These are phyloP conservation scores for Priocnemis perturbator DNA, from an alignment of 2,888 invertebrate genomes.

Conservation along the genomic window DNA sequence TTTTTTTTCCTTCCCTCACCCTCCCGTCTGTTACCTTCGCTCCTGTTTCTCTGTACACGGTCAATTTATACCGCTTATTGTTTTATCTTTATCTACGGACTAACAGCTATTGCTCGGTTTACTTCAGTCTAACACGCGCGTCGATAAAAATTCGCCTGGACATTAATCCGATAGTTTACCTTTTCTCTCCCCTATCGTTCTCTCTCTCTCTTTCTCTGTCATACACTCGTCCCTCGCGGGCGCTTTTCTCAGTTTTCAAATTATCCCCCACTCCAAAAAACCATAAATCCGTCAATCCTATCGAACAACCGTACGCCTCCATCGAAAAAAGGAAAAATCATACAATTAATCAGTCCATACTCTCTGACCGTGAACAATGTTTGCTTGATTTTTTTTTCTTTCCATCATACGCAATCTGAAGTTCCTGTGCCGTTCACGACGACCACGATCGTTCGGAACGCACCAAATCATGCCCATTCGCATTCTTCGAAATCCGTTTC, in stretches of 20 bases:
- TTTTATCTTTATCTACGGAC: slow-evolving; percentile 36
- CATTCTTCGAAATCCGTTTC: too few species aligned
- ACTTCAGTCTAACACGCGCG: slow-evolving; percentile 54
- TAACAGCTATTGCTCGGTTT: slow-evolving; percentile 57
- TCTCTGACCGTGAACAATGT: background rate
- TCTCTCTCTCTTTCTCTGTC: slow-evolving; percentile 3
- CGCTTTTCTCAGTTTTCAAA: background rate
- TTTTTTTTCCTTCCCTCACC: slow-evolving; percentile 23
- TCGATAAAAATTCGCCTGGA: slow-evolving; percentile 39
- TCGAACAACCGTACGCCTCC: too few species aligned
- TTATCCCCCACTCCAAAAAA: too few species aligned
- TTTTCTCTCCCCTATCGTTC: slow-evolving; percentile 4
- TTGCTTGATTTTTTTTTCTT: background rate
- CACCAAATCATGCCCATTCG: too few species aligned
- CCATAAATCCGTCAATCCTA: too few species aligned
- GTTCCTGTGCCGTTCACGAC: too few species aligned
- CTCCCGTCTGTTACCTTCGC: too few species aligned
- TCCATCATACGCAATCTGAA: background rate
- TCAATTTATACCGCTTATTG: slow-evolving; percentile 19
- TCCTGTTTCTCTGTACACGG: background rate
- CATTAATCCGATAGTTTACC: slow-evolving; percentile 22
- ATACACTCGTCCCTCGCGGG: background rate
- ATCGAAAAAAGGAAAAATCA: too few species aligned
- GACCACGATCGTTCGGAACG: too few species aligned
- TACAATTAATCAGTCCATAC: too few species aligned